Percentiles rank a stretch among this genome's conserved stretches.
Conservation (phyloP, 2,113 vertebrate species). For the Mystacornis crossleyi region DNA sequence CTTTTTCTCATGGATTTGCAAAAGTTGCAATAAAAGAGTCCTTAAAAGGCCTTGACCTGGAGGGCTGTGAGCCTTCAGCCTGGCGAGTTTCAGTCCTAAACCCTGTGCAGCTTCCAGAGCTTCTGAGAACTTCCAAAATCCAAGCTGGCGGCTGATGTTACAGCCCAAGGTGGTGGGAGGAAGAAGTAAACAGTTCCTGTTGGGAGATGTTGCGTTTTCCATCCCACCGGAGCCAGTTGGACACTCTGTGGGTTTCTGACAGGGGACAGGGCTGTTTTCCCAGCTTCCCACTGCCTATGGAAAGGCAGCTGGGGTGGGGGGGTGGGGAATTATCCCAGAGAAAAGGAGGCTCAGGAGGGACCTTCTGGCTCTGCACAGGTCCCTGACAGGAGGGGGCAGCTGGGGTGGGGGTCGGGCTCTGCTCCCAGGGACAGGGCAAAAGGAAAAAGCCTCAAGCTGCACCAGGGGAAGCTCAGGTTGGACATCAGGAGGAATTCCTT, state of each 20-base stretch:
- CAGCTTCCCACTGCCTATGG: not conserved
- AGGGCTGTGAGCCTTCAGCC: not conserved
- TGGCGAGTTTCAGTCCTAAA: not conserved
- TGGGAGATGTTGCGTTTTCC: not conserved
- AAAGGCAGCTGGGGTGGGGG: not conserved
- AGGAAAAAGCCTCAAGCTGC: fast-evolving
- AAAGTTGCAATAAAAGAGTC: conserved; percentile 30
- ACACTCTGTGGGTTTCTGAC: not conserved
- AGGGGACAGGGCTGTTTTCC: not conserved
- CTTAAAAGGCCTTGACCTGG: conserved; percentile 24
- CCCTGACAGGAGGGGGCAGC: not conserved
- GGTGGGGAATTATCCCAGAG: not conserved
- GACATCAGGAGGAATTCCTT: fast-evolving
- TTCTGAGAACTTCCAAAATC: conserved; percentile 35
- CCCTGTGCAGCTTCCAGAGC: conserved; percentile 23
- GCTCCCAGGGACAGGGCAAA: not conserved
- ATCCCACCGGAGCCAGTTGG: not conserved
- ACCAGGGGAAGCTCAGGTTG: fast-evolving
- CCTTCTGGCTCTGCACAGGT: not conserved
- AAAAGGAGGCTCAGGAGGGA: not conserved
- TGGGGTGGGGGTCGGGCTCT: fast-evolving
- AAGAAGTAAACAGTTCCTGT: not conserved
- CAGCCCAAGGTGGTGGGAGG: not conserved
- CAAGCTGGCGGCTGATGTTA: not conserved
- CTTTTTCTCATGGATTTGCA: conserved; percentile 6